Base-by-base conservation (phyloP, 2,113 vertebrate species). In the Chaetops frenatus region DNA sequence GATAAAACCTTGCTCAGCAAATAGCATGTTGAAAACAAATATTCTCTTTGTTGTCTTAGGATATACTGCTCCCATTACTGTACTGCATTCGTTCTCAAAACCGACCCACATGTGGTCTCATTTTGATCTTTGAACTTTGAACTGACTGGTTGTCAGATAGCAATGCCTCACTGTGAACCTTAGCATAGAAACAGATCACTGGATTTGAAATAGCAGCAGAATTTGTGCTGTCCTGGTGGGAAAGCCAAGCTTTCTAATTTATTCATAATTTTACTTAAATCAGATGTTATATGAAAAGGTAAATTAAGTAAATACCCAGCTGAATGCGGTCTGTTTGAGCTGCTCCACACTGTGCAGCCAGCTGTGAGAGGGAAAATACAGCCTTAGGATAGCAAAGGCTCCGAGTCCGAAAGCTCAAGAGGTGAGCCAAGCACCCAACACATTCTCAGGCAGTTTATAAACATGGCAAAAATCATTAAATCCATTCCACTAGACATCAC, bases 1-100 rank as follows among this genome's bases (percentile, higher is more conserved):
- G 81, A 69, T 91, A 88, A 95, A 96, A 90, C 33, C 67, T 77
- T 10, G 0, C 76, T 94, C 88, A 91, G 90, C 86, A 97, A 97
- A 95, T 38, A 85, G 50, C n/a, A 33, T 1, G 4, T 31, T 35
- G 62, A 91, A 90, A 87, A 94, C 93, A 88, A 73, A 91, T 80
- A 86, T n/a, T 64, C 44, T 62, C 62, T 54, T 51, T 84, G 64
- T 88, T 90, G 35, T 89, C 67, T 91, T 86, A 86, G 82, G 35
- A 66, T 81, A 88, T 86, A 51, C 71, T 54, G 64, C 90, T 58
- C 50, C 57, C 28, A 50, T 92, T 50, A 77, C 65, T 86, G 86
- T 83, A 79, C 17, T 36, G 29, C 67, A 19, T 86, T 88, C 82
- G 54, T 94, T 93, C 86, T 88, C 78, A 44, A 42, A 93, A 54